Percentiles rank a stretch among this genome's conserved stretches.
phyloP scores from a whole-genome alignment of 53 echinoderm and acorn worm species.

The Crossaster papposus region DNA sequence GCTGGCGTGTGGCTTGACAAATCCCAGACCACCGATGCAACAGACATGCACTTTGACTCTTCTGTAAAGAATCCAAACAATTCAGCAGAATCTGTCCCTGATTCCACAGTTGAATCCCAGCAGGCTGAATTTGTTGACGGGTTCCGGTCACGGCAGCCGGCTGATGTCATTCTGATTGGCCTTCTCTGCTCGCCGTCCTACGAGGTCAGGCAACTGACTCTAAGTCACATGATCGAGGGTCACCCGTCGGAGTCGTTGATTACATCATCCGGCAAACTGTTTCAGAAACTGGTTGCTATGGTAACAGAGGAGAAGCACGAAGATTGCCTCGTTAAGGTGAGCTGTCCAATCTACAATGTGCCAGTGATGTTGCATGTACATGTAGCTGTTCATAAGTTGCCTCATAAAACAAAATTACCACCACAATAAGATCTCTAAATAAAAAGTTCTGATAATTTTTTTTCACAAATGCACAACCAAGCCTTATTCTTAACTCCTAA shows the following conservation, averaged over 20 bases:
- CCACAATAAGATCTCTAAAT: too few species aligned
- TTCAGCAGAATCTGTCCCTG: background rate
- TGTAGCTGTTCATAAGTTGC: too few species aligned
- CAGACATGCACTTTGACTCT: background rate
- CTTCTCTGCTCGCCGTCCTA: constrained; percentile 68
- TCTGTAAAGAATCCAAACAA: too few species aligned
- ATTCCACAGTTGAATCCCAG: background rate
- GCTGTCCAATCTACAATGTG: background rate
- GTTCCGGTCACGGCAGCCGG: background rate
- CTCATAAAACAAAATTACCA: too few species aligned
- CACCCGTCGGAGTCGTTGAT: background rate
- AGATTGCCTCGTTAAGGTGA: constrained; percentile 70
- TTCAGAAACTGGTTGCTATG: constrained; percentile 66
- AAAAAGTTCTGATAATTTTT: too few species aligned
- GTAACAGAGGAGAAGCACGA: constrained; percentile 54
- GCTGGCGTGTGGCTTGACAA: background rate
- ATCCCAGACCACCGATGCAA: background rate
- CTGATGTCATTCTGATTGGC: constrained; percentile 35
- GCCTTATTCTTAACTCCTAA: too few species aligned
- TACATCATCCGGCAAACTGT: constrained; percentile 14
- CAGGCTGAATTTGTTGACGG: background rate
- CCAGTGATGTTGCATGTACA: too few species aligned
- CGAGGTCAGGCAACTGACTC: constrained; percentile 70
- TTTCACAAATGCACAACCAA: too few species aligned
- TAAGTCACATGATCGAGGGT: constrained; percentile 60